Percentiles rank a stretch among this genome's conserved stretches.
phyloP scores from a whole-genome alignment of 1,140 invertebrate genomes.

The Araneus ventricosus region DNA sequence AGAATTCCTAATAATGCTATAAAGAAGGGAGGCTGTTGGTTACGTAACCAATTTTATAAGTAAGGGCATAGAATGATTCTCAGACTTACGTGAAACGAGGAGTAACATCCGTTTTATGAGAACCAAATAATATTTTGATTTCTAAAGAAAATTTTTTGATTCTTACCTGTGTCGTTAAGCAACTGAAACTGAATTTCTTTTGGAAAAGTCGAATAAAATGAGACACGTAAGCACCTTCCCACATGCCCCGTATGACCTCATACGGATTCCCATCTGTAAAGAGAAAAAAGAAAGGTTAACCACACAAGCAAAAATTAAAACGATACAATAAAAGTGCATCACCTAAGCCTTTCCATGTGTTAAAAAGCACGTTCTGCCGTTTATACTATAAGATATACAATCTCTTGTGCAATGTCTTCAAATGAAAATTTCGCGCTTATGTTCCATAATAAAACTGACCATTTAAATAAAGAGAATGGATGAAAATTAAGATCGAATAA shows the following conservation, averaged over 20 bases:
- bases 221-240: constrained; percentile 77
- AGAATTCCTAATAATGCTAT: background rate
- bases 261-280: constrained; percentile 77
- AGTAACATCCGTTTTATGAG: background rate
- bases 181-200: constrained; percentile 77
- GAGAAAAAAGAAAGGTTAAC: background rate
- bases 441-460: too few species aligned
- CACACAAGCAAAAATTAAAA: too few species aligned
- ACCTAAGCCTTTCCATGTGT: too few species aligned
- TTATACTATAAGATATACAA: too few species aligned
- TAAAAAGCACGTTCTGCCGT: too few species aligned
- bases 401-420: too few species aligned
- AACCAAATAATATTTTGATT: background rate
- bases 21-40: background rate
- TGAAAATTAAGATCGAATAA: too few species aligned
- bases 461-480: too few species aligned
- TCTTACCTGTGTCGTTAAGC: constrained; percentile 77
- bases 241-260: constrained; percentile 78
- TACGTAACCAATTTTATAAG: background rate
- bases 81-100: constrained; percentile 74
- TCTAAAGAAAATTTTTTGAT: background rate
- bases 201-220: constrained; percentile 77
- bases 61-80: background rate
- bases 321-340: too few species aligned
- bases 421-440: too few species aligned